Percentiles rank a stretch among this genome's conserved stretches.
Evolutionary conservation across 2,113 vertebrate genomes (phyloP).

Genomic region (Isurus oxyrinchus): DNA sequence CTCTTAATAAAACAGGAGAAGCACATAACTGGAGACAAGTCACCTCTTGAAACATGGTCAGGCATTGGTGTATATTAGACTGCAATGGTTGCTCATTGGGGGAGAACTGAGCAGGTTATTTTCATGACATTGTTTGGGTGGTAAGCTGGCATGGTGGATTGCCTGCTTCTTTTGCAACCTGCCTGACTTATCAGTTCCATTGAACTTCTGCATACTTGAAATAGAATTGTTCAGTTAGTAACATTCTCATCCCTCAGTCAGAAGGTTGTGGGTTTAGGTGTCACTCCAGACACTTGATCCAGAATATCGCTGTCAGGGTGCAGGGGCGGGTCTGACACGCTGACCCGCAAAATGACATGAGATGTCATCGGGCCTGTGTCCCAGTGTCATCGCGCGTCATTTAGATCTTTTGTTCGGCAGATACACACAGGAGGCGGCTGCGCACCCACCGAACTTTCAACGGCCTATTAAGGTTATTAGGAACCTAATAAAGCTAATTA

Average conservation of each 20-base stretch:
- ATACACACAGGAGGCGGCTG: too few species aligned
- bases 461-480: too few species aligned
- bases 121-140: neutral
- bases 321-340: too few species aligned
- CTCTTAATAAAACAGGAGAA: neutral
- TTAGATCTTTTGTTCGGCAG: too few species aligned
- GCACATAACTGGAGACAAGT: neutral
- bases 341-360: too few species aligned
- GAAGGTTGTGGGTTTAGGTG: neutral
- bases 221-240: neutral
- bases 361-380: too few species aligned
- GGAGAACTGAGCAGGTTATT: neutral
- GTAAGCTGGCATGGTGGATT: neutral
- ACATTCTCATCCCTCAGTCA: neutral
- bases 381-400: too few species aligned
- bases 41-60: neutral
- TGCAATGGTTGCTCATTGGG: too few species aligned
- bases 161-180: too few species aligned
- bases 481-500: too few species aligned
- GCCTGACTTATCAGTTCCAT: neutral
- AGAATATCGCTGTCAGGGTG: too few species aligned
- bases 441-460: too few species aligned
- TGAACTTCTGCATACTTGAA: neutral
- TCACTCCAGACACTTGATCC: neutral
- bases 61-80: neutral